Conservation (phyloP, 2,113 vertebrate genomes). For the Oenanthe melanoleuca region DNA sequence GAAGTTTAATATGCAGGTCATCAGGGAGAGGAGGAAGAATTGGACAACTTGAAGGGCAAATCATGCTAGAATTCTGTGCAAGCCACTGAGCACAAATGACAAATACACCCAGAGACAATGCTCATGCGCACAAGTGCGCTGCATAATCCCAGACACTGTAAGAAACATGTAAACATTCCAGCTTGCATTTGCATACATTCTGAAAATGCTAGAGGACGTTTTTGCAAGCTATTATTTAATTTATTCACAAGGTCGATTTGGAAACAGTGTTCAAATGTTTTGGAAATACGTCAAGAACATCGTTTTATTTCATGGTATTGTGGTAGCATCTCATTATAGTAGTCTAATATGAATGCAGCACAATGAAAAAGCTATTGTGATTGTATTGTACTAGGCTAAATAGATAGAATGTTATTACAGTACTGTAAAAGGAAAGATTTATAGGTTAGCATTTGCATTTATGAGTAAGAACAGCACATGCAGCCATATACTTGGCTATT, state of each 20-base stretch:
- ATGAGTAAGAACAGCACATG: constrained; percentile 52
- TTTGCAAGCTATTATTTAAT: constrained; percentile 63
- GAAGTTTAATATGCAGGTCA: constrained; percentile 72
- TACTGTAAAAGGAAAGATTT: constrained; percentile 52
- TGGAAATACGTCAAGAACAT: constrained; percentile 64
- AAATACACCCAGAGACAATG: constrained; percentile 63
- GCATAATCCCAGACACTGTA: constrained; percentile 67
- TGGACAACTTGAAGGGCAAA: constrained; percentile 71
- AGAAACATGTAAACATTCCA: constrained; percentile 71
- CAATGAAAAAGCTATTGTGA: constrained; percentile 64
- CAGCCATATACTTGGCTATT: constrained; percentile 22
- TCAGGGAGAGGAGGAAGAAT: constrained; percentile 51
- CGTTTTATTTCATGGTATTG: constrained; percentile 55
- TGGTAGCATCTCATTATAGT: constrained; percentile 57
- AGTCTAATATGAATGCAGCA: constrained; percentile 56
- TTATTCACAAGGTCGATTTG: constrained; percentile 69
- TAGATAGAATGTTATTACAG: constrained; percentile 51
- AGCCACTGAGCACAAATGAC: constrained; percentile 62
- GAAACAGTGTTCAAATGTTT: constrained; percentile 67
- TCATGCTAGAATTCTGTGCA: constrained; percentile 57
- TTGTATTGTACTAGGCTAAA: constrained; percentile 54
- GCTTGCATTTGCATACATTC: constrained; percentile 66
- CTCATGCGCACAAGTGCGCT: constrained; percentile 8
- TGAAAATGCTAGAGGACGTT: constrained; percentile 65
- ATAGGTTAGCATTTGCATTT: constrained; percentile 45